Conservation (phyloP, 2,113 vertebrate genomes). For the Poecile atricapillus region DNA sequence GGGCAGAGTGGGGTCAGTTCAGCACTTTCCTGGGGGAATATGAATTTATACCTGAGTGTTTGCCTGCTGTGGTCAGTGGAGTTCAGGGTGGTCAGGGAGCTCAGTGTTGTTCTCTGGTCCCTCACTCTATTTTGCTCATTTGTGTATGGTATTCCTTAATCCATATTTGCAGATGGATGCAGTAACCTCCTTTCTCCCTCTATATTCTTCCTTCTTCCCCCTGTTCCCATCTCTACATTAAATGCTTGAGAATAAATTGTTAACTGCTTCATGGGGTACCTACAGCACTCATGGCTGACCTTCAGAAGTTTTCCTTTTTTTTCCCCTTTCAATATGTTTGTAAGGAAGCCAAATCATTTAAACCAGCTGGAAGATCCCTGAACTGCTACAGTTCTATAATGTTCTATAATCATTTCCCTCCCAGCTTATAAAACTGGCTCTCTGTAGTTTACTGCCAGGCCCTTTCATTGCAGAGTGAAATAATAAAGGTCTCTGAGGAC, state of each 20-base stretch:
- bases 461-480: constrained; percentile 33
- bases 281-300: background rate
- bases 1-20: background rate
- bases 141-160: background rate
- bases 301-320: background rate
- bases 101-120: background rate
- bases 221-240: background rate
- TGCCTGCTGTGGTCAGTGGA: background rate
- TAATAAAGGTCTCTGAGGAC: constrained; percentile 38
- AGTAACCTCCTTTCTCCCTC: background rate
- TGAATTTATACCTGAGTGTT: background rate
- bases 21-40: background rate
- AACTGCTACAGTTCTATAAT: constrained; percentile 10
- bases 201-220: background rate
- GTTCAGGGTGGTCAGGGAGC: background rate
- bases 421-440: constrained; percentile 45
- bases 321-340: background rate
- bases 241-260: background rate
- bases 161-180: background rate
- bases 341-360: constrained; percentile 23
- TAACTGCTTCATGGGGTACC: background rate
- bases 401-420: constrained; percentile 43
- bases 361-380: constrained; percentile 41
- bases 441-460: constrained; percentile 16
- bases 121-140: background rate